Percentiles rank a stretch among this genome's conserved stretches.
Evolutionary conservation across 2,888 invertebrate species (phyloP).

Genomic region (Hololepta plana): DNA sequence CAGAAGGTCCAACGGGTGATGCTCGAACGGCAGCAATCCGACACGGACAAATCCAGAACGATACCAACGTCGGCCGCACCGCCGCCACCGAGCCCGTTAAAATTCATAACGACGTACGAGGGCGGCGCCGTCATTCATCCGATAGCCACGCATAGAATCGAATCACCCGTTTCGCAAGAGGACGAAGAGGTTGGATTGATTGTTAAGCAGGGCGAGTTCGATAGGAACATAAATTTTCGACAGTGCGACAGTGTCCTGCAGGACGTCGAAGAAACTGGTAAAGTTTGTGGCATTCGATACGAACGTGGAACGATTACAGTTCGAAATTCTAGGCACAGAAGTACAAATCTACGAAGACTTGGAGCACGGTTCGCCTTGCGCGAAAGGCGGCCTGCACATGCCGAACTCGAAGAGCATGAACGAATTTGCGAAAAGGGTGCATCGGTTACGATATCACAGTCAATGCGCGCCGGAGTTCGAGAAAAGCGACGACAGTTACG

Average conservation of each 20-base stretch:
- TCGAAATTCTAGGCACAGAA: too few species aligned
- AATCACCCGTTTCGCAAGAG: slow-evolving; percentile 26
- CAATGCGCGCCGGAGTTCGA: slow-evolving; percentile 26
- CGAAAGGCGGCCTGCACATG: slow-evolving; percentile 41
- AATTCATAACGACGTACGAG: slow-evolving; percentile 20
- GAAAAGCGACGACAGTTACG: too few species aligned
- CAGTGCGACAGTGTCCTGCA: slow-evolving; percentile 27
- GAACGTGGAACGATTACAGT: too few species aligned
- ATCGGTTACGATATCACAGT: slow-evolving; percentile 41
- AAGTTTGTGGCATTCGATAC: too few species aligned
- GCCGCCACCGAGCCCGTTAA: slow-evolving; percentile 20
- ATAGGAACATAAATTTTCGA: slow-evolving; percentile 13
- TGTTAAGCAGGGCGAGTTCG: slow-evolving; percentile 17
- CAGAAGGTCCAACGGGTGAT: too few species aligned
- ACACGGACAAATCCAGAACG: slow-evolving; percentile 19
- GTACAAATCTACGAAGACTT: neutral
- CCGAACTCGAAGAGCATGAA: slow-evolving; percentile 36
- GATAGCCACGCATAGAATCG: slow-evolving; percentile 19
- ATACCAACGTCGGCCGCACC: slow-evolving; percentile 14
- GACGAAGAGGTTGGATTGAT: slow-evolving; percentile 36
- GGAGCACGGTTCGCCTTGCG: slow-evolving; percentile 34
- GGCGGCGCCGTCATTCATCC: slow-evolving; percentile 21
- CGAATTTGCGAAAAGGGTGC: slow-evolving; percentile 35
- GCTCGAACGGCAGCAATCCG: too few species aligned
- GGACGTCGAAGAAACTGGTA: slow-evolving; percentile 15